Evolutionary conservation across 30 jellyfish, hydroid and myxozoan species (phyloP), one percentile per base, ranked within the genome.

Genomic region (Sanderia malayensis): DNA sequence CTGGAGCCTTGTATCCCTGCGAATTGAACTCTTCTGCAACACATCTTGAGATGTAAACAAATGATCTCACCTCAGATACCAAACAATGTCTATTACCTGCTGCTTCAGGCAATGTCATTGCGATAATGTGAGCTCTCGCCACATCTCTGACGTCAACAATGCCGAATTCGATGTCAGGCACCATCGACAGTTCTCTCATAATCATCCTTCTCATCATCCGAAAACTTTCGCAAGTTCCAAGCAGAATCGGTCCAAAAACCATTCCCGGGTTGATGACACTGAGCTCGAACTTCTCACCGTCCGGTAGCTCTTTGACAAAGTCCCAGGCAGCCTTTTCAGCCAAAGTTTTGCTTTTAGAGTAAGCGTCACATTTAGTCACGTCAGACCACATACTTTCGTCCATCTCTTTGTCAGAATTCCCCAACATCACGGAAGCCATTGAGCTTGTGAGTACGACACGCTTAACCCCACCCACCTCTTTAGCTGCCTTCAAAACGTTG

Each of bases 281-380:
- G 33, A 75, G 59, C 66, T 75, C 87, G 44, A 75, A 61, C 29
- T 75, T 61, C 46, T 44, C 58, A 1, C 61, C 79, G 1, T 75
- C 79, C 7, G 87, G 87, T 31, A 75, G 44, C 0, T 62, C 72
- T 18, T 55, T 63, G 13, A 75, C 87, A 20, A 61, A 75, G 13
- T 75, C 87, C 87, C 87, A 75, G 0, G 87, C 87, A 41, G 87
- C 79, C 17, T 75, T 75, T 30, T 75, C 87, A 2, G 87, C 87
- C 11, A 67, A 25, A 10, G 61, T 34, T 30, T 75, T 75, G 67
- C 87, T 75, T 46, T 62, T 63, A 25, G 58, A 73, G 59, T 75
- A 75, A 15, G 87, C 71, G 24, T 47, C 25, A 7, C 52, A 71
- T 61, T 61, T 62, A 3, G 30, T 49, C 7, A 8, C 23, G 65